Evolutionary conservation across 2,888 invertebrate species (phyloP).

Genomic region (Hyposoter didymator): DNA sequence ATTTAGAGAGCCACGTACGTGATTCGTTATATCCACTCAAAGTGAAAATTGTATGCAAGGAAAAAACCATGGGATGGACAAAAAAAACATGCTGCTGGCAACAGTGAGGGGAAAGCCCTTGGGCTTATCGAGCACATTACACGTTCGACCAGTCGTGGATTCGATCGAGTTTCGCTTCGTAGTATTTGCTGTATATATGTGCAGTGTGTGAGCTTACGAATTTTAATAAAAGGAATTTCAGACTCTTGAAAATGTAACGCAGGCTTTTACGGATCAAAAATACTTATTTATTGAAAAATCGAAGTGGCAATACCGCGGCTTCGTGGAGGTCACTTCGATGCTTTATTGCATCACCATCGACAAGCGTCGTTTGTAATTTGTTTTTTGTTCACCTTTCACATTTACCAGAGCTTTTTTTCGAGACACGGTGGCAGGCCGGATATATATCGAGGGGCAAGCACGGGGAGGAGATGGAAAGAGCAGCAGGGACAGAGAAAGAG

Average conservation of each 20-base stretch:
- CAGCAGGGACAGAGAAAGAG: no score
- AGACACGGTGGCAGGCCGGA: constrained; percentile 8
- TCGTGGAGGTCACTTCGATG: not conserved
- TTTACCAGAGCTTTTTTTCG: constrained; percentile 19
- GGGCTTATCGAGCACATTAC: not conserved
- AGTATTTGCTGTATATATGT: not conserved
- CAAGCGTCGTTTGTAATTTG: constrained; percentile 17
- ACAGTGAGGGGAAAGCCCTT: not conserved
- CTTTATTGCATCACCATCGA: constrained; percentile 13
- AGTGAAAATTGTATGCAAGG: not conserved
- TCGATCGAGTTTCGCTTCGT: constrained; percentile 4
- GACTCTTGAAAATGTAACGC: not conserved
- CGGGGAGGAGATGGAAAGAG: no score
- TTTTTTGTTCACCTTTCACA: not conserved
- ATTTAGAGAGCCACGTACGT: not conserved
- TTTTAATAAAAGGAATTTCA: not conserved
- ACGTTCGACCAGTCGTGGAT: not conserved
- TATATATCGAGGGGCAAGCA: constrained; percentile 32
- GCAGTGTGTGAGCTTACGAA: not conserved
- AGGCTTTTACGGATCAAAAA: not conserved
- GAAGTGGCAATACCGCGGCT: not conserved
- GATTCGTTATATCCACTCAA: not conserved
- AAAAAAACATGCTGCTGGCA: not conserved
- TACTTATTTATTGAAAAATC: not conserved
- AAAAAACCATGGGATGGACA: not conserved